These are phyloP conservation scores for Drosophila acutilabella DNA, from an alignment of 2,888 invertebrate genomes.

Conservation along the genomic window DNA sequence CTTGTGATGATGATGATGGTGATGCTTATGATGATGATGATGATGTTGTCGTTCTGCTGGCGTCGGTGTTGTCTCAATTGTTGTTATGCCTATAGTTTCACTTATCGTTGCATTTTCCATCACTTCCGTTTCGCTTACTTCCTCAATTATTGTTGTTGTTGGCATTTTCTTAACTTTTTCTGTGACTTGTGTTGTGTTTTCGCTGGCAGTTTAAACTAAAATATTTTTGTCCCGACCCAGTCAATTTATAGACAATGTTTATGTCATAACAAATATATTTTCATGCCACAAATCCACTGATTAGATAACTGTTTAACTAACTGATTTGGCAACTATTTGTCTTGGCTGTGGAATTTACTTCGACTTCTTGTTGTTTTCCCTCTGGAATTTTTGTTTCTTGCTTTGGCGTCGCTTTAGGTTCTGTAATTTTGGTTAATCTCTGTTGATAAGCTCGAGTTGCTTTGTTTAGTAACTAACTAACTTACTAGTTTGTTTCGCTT, in stretches of 20 bases:
- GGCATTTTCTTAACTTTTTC: conserved; percentile 22
- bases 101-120: conserved; percentile 39
- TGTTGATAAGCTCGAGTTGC: not conserved
- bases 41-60: conserved; percentile 37
- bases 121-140: conserved; percentile 51
- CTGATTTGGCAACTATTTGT: conserved; percentile 63
- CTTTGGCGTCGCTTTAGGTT: conserved; percentile 7
- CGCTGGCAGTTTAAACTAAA: conserved; percentile 54
- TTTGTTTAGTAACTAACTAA: not conserved
- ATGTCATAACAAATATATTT: conserved; percentile 74
- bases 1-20: conserved; percentile 41
- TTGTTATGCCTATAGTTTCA: conserved; percentile 44
- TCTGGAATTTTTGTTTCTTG: conserved; percentile 18
- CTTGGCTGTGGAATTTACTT: conserved; percentile 35
- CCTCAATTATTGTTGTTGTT: conserved; percentile 54
- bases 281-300: conserved; percentile 65
- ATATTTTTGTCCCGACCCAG: conserved; percentile 24
- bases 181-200: conserved; percentile 28
- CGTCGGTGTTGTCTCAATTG: conserved; percentile 35
- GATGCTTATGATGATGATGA: conserved; percentile 39
- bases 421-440: conserved; percentile 27
- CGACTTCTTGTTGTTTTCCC: conserved; percentile 12
- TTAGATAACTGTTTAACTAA: conserved; percentile 62
- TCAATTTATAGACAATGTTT: conserved; percentile 68
- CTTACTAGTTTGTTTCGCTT: conserved; percentile 22